Base-by-base conservation (phyloP, 2,113 vertebrate genomes). In the Reinhardtius hippoglossoides region DNA sequence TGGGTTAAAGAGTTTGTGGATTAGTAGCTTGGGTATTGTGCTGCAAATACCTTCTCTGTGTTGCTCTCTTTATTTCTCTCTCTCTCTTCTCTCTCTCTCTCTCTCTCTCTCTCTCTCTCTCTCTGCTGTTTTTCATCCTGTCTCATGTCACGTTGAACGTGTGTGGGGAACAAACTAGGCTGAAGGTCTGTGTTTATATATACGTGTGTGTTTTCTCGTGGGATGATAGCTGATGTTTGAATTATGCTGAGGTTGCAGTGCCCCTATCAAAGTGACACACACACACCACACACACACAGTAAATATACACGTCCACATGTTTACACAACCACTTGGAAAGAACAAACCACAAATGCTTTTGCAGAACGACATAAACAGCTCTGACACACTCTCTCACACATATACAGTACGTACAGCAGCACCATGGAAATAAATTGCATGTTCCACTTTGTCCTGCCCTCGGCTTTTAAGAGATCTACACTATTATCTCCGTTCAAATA, bases 1-100 rank as follows among this genome's bases (percentile, higher is more conserved):
- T 75, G 67, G 62, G 74, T 62, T 88, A 66, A 81, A 90, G 80
- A 84, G 88, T 76, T 88, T 84, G 87, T 87, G 80, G 87, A 90
- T 90, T 89, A 89, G 83, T 82, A 78, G 64, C 76, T 65, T 20
- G n/a, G 81, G 76, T 66, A 77, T 89, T 88, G 83, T 82, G 67
- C 67, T 71, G 71, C 69, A 83, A 88, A 85, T 86, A 66, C 74
- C 48, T 65, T 55, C 71, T 55, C 65, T 78, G 65, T 83, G 31
- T 78, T 64, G 63, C 67, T 61, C 58, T 76, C 50, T 76, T 62
- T 77, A 65, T 24, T 24, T 52, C 61, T 54, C 52, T 24, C 63
- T 59, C 21, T 56, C 42, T 57, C 61, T 54, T 62, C 72, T 74
- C 9, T 31, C 52, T 24, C 63, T 54, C 26, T 55, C 44, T 24